Conservation (phyloP, 2,113 vertebrate genomes). For the Elanoides forficatus region DNA sequence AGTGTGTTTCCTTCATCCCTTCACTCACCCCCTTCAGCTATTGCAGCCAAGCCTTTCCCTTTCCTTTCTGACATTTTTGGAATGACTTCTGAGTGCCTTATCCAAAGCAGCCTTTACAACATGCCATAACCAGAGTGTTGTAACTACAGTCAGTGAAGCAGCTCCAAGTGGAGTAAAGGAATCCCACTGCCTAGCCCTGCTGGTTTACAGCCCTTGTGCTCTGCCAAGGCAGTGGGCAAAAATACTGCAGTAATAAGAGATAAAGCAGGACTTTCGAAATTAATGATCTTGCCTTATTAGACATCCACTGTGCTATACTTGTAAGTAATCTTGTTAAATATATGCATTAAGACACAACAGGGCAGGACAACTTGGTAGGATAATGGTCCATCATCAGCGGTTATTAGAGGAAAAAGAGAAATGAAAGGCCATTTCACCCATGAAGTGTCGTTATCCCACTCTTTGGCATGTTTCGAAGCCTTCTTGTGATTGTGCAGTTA, state of each 20-base stretch:
- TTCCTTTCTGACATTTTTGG: neutral
- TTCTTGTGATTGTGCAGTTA: neutral
- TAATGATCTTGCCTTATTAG: neutral
- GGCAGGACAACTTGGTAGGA: neutral
- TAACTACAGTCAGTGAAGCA: neutral
- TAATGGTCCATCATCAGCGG: neutral
- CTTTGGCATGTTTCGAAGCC: neutral
- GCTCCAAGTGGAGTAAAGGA: neutral
- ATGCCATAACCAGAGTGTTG: accelerated
- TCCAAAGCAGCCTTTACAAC: neutral
- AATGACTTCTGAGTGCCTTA: neutral
- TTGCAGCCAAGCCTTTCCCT: neutral
- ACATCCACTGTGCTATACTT: neutral
- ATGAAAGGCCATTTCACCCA: neutral
- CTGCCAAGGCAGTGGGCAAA: neutral
- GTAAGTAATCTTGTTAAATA: neutral
- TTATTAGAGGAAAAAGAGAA: neutral
- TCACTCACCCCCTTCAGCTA: neutral
- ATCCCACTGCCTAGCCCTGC: neutral
- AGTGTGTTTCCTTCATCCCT: neutral
- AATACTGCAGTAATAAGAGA: neutral
- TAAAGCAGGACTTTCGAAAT: neutral
- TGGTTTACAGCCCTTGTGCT: neutral
- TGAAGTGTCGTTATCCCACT: neutral
- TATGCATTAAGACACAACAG: neutral